Conservation (phyloP, 2,888 invertebrate species). For the Rhimphoctona megacephalus region DNA sequence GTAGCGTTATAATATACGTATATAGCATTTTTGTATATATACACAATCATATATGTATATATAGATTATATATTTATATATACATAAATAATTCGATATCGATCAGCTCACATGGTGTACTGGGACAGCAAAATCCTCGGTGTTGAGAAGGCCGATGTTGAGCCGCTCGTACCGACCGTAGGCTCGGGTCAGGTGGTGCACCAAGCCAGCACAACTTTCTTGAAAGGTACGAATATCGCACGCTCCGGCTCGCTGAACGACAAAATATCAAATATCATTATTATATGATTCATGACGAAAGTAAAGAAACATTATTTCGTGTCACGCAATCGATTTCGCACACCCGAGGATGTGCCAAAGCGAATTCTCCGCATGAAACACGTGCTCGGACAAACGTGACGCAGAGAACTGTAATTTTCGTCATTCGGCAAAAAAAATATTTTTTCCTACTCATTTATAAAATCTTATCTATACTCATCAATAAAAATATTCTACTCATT, state of each 20-base stretch:
- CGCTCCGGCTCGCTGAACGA: slow-evolving; percentile 87
- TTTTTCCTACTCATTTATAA: neutral
- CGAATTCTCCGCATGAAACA: neutral
- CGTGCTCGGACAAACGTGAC: slow-evolving; percentile 5
- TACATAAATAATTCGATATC: slow-evolving; percentile 51
- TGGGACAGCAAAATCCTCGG: slow-evolving; percentile 81
- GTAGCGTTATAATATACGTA: slow-evolving; percentile 43
- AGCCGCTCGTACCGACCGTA: slow-evolving; percentile 67
- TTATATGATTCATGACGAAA: slow-evolving; percentile 18
- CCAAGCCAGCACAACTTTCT: slow-evolving; percentile 94
- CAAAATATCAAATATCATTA: slow-evolving; percentile 17
- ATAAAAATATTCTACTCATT: too few relatives aligned
- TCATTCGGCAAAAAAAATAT: neutral
- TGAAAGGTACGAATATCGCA: slow-evolving; percentile 91
- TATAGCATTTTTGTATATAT: slow-evolving; percentile 43
- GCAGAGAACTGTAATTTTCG: neutral
- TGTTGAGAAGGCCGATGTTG: slow-evolving; percentile 72
- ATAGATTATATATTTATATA: neutral
- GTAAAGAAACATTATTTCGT: slow-evolving; percentile 4
- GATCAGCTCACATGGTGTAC: slow-evolving; percentile 79
- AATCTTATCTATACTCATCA: too few relatives aligned
- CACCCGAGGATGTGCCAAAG: neutral
- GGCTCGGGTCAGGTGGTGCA: slow-evolving; percentile 83
- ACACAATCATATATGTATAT: slow-evolving; percentile 30
- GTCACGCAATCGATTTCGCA: slow-evolving; percentile 30